Conservation (phyloP, 2,888 invertebrate genomes). For the Scotopteryx bipunctaria region DNA sequence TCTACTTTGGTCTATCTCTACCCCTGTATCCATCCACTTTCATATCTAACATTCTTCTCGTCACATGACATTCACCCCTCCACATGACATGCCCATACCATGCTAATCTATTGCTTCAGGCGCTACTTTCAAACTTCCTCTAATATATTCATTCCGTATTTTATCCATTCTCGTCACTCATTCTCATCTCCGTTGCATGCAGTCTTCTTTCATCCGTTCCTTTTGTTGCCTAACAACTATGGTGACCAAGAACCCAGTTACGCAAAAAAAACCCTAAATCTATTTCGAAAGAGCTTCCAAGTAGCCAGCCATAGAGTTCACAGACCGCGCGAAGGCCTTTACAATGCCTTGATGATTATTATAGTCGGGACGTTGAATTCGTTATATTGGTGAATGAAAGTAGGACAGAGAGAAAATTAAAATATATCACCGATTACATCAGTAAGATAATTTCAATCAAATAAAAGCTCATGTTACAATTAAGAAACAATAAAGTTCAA, state of each 20-base stretch:
- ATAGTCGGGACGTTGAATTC: background rate
- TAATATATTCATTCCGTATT: no score
- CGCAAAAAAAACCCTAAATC: background rate
- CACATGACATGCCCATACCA: no score
- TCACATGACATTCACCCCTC: no score
- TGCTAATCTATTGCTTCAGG: no score
- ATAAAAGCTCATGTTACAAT: constrained; percentile 26
- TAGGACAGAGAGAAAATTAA: background rate
- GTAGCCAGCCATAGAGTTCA: background rate
- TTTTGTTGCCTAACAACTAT: background rate
- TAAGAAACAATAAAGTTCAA: constrained; percentile 42
- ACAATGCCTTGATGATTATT: background rate
- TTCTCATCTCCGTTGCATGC: no score
- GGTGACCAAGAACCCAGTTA: background rate
- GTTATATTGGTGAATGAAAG: constrained; percentile 4
- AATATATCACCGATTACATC: constrained; percentile 8
- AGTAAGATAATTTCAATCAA: constrained; percentile 11
- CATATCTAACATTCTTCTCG: no score
- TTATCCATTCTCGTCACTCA: no score
- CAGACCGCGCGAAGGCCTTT: background rate
- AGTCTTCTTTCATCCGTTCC: no score
- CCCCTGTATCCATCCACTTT: no score
- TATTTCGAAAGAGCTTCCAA: background rate
- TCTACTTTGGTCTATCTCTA: no score
- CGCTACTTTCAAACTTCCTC: no score